These are phyloP conservation scores for Aulostomus chinensis DNA, from an alignment of 2,797 vertebrate species.

Conservation along the genomic window DNA sequence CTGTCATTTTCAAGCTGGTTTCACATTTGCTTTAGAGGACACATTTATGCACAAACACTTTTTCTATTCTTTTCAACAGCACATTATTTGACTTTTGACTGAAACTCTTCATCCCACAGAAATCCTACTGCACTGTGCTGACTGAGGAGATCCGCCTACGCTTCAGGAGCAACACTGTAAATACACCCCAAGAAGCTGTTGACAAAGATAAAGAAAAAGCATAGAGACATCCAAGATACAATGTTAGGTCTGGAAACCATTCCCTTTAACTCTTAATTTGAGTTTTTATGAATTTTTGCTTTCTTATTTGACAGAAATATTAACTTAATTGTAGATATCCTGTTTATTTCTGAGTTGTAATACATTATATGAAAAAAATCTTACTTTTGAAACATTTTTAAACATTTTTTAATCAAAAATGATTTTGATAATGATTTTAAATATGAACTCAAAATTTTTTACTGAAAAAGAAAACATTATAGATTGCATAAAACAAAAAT, in stretches of 20 bases:
- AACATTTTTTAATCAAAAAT: too few species aligned
- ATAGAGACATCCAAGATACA: slow-evolving; percentile 33
- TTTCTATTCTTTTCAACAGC: too few species aligned
- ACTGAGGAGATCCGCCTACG: slow-evolving; percentile 86
- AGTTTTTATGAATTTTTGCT: neutral
- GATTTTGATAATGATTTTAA: too few species aligned
- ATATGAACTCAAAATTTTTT: slow-evolving; percentile 23
- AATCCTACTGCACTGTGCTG: slow-evolving; percentile 86
- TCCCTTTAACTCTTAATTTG: neutral
- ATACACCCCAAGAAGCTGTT: slow-evolving; percentile 72
- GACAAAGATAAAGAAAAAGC: slow-evolving; percentile 83
- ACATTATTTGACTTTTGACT: neutral
- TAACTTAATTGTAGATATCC: slow-evolving; percentile 6
- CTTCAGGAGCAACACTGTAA: slow-evolving; percentile 67
- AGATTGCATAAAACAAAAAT: slow-evolving; percentile 25
- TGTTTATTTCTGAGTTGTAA: too few species aligned
- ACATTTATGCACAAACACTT: too few species aligned
- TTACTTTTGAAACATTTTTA: too few species aligned
- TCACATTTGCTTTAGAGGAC: too few species aligned
- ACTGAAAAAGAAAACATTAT: slow-evolving; percentile 35
- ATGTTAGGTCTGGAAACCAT: slow-evolving; percentile 3
- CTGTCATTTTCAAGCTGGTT: too few species aligned
- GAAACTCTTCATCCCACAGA: slow-evolving; percentile 70
- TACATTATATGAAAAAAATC: too few species aligned
- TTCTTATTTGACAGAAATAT: slow-evolving; percentile 10